phyloP scores from a whole-genome alignment of 2,113 vertebrate genomes.

The Muscicapa adusta region DNA sequence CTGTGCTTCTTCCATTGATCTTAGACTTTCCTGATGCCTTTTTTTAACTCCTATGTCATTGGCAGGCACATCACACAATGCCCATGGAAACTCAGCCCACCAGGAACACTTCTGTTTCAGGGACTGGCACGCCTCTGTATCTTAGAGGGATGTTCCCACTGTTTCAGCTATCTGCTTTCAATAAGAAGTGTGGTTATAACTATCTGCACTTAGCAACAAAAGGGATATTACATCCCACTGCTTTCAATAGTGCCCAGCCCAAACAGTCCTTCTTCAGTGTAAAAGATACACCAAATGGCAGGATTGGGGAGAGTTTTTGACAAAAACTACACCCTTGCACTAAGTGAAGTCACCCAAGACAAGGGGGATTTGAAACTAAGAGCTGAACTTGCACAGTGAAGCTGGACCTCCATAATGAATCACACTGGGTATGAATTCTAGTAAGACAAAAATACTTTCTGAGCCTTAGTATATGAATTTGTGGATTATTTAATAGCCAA shows the following conservation, averaged over 20 bases:
- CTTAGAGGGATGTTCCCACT: not conserved
- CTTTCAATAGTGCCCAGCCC: not conserved
- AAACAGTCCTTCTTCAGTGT: not conserved
- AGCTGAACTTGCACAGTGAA: not conserved
- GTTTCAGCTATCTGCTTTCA: not conserved
- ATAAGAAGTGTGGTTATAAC: not conserved
- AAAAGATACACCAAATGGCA: not conserved
- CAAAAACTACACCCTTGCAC: not conserved
- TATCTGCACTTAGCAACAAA: not conserved
- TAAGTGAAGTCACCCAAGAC: not conserved
- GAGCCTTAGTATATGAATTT: not conserved
- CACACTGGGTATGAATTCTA: not conserved
- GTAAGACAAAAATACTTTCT: not conserved
- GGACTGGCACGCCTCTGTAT: not conserved
- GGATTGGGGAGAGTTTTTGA: not conserved
- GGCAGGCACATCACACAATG: not conserved
- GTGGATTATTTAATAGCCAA: not conserved
- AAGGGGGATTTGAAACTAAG: not conserved
- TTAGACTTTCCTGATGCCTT: not conserved
- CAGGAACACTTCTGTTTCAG: not conserved
- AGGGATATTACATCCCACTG: not conserved
- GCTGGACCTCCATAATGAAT: not conserved
- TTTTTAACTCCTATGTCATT: not conserved
- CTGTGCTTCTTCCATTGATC: not conserved
- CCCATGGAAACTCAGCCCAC: not conserved